Percentiles rank a stretch among this genome's conserved stretches.
phyloP scores from a whole-genome alignment of 2,113 vertebrate species.

The Tyto alba region DNA sequence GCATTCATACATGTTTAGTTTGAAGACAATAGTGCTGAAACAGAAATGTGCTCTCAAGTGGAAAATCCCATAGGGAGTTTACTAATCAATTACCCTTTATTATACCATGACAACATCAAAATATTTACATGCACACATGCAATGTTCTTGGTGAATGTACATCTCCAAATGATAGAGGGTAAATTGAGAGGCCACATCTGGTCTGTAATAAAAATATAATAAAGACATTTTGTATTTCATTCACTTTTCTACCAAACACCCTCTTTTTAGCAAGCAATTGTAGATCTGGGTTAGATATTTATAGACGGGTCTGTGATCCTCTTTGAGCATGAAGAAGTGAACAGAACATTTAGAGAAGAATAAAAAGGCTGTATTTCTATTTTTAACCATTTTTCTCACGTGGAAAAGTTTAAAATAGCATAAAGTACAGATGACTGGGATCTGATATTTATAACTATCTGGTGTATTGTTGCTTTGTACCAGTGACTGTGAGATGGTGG shows the following conservation, averaged over 20 bases:
- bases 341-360: conserved; percentile 52
- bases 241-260: conserved; percentile 43
- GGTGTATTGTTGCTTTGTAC: conserved; percentile 1
- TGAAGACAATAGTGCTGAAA: conserved; percentile 18
- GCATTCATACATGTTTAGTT: not conserved
- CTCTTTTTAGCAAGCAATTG: conserved; percentile 37
- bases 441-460: conserved; percentile 13
- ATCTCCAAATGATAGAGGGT: conserved; percentile 37
- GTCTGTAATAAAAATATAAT: conserved; percentile 43
- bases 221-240: conserved; percentile 31
- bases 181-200: conserved; percentile 45
- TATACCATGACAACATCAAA: conserved; percentile 38
- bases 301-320: conserved; percentile 60
- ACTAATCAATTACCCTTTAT: conserved; percentile 47
- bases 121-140: conserved; percentile 35
- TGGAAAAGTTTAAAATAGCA: conserved; percentile 46
- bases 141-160: conserved; percentile 30
- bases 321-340: conserved; percentile 56
- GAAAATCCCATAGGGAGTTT: conserved; percentile 29
- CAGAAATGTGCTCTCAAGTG: conserved; percentile 21
- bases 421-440: conserved; percentile 1
- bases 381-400: conserved; percentile 60
- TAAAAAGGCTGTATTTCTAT: conserved; percentile 49
- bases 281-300: conserved; percentile 76
- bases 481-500: not conserved